Evolutionary conservation across 2,797 vertebrate species (phyloP).

Genomic region (Bufotes viridis): DNA sequence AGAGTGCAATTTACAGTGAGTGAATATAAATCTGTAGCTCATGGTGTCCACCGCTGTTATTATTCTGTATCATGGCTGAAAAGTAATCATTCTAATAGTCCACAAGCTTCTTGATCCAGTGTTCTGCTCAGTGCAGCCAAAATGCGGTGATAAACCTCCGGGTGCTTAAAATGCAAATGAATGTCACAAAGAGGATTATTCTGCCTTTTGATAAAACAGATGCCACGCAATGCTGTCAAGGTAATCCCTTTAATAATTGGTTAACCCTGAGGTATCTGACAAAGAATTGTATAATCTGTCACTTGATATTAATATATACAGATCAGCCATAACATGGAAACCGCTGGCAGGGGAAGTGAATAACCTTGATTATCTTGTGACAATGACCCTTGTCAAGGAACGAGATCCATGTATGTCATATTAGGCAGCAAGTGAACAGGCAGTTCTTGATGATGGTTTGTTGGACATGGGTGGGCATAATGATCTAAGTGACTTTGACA

Average conservation of each 20-base stretch:
- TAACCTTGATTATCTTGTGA: no score
- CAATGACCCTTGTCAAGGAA: no score
- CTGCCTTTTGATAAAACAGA: conserved; percentile 51
- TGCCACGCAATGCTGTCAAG: conserved; percentile 32
- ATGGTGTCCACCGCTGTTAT: neutral
- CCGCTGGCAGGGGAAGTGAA: no score
- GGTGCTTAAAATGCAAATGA: conserved; percentile 50
- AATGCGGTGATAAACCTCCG: conserved; percentile 40
- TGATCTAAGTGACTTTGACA: no score
- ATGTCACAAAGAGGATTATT: conserved; percentile 48
- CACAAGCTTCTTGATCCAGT: conserved; percentile 7
- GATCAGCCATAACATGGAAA: no score
- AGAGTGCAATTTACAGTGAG: neutral
- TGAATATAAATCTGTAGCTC: neutral
- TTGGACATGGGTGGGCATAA: no score
- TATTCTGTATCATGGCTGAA: neutral
- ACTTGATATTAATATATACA: neutral
- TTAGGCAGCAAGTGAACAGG: no score
- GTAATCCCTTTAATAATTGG: conserved; percentile 40
- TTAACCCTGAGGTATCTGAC: conserved; percentile 4
- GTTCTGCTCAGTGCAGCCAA: conserved; percentile 12
- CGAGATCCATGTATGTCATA: no score
- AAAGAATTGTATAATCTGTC: neutral
- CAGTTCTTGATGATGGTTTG: no score
- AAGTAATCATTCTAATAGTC: conserved; percentile 9